A percentile compares a stretch with the other conserved stretches of the same genome.
These are phyloP conservation scores for Euclidia mi DNA, from an alignment of 2,888 invertebrate genomes.

Conservation along the genomic window DNA sequence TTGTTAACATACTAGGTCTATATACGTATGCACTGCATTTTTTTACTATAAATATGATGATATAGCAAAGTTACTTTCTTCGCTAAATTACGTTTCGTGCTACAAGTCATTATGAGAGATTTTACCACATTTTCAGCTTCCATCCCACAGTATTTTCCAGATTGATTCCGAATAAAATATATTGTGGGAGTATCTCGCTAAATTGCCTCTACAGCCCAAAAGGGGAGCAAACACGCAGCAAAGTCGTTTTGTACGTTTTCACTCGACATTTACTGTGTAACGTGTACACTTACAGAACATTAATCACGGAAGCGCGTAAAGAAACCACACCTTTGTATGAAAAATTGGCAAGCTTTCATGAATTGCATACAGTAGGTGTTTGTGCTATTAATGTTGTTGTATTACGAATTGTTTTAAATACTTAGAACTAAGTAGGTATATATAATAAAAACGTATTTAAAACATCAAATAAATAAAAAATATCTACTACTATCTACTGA, in stretches of 20 bases:
- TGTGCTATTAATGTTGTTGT: too few relatives aligned
- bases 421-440: too few relatives aligned
- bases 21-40: too few relatives aligned
- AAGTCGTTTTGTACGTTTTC: constrained; percentile 36
- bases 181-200: constrained; percentile 21
- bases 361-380: background rate
- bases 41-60: background rate
- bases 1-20: too few relatives aligned
- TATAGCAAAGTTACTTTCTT: too few relatives aligned
- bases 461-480: too few relatives aligned
- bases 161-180: constrained; percentile 31
- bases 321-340: constrained; percentile 4
- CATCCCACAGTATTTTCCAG: constrained; percentile 19
- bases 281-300: constrained; percentile 29
- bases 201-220: constrained; percentile 33
- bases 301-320: constrained; percentile 37
- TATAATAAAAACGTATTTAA: too few relatives aligned
- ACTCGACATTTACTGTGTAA: constrained; percentile 44
- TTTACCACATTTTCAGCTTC: constrained; percentile 2
- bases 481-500: too few relatives aligned
- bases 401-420: too few relatives aligned
- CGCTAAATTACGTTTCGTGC: too few relatives aligned
- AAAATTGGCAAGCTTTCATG: background rate
- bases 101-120: too few relatives aligned
- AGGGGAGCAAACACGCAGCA: constrained; percentile 39